Conservation (phyloP, 2,888 invertebrate species). For the Rhimphoctona megacephalus region DNA sequence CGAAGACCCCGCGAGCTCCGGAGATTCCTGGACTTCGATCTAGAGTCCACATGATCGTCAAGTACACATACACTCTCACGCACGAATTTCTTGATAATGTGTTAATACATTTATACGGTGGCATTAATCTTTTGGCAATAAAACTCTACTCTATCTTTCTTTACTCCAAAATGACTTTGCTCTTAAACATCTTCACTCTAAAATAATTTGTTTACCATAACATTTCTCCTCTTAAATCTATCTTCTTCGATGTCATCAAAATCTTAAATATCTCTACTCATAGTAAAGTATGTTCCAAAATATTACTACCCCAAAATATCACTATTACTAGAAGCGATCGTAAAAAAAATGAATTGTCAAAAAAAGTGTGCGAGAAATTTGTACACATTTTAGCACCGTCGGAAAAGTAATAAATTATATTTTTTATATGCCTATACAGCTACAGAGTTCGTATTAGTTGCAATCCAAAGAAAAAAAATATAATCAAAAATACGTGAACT, state of each 20-base stretch:
- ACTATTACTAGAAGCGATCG: too few relatives aligned
- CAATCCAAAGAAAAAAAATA: too few relatives aligned
- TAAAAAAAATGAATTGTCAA: too few relatives aligned
- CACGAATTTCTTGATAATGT: background rate
- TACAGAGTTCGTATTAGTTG: too few relatives aligned
- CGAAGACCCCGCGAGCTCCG: conserved; percentile 83
- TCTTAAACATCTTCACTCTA: background rate
- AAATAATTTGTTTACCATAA: background rate
- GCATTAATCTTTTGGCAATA: background rate
- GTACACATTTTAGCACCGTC: too few relatives aligned
- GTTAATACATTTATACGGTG: background rate
- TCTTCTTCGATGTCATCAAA: background rate
- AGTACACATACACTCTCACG: conserved; percentile 22
- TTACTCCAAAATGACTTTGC: background rate
- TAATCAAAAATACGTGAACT: too few relatives aligned
- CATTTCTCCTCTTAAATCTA: background rate
- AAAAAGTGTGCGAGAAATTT: too few relatives aligned
- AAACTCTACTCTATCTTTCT: background rate
- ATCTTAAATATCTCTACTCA: too few relatives aligned
- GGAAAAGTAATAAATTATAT: too few relatives aligned
- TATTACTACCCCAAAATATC: too few relatives aligned
- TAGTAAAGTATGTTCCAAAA: too few relatives aligned
- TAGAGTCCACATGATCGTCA: conserved; percentile 69
- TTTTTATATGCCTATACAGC: too few relatives aligned
- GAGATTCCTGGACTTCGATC: conserved; percentile 79